Percentiles rank a stretch among this genome's conserved stretches.
Conservation (phyloP, 37 sponge, comb jelly and placozoan genomes). For the Crambe crambe region DNA sequence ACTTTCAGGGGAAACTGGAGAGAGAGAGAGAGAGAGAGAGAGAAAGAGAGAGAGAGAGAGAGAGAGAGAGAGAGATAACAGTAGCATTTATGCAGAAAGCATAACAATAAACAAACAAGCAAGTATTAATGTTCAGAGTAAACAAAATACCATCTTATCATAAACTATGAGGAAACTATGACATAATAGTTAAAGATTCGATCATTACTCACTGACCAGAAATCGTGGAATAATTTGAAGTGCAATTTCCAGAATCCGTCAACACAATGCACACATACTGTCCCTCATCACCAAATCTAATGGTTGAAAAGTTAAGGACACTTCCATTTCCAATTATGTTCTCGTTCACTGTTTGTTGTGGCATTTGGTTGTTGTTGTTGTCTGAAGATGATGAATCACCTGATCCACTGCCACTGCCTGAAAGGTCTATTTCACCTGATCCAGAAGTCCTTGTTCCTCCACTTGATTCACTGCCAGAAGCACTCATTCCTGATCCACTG, state of each 20-base stretch:
- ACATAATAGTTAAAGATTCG: too few relatives aligned
- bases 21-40: too few relatives aligned
- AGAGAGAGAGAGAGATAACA: too few relatives aligned
- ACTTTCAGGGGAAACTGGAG: not conserved
- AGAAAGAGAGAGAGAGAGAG: too few relatives aligned
- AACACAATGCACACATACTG: conserved; percentile 18
- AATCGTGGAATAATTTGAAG: not conserved
- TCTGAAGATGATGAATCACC: too few relatives aligned
- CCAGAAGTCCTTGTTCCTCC: too few relatives aligned
- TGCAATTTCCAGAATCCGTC: not conserved
- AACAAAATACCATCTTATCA: too few relatives aligned
- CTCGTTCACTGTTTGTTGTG: not conserved
- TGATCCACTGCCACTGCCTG: not conserved
- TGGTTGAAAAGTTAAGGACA: not conserved
- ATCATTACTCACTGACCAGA: conserved; percentile 23
- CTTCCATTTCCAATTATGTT: not conserved
- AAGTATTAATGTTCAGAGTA: not conserved
- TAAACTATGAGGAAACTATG: too few relatives aligned
- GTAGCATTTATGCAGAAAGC: too few relatives aligned
- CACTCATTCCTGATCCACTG: too few relatives aligned
- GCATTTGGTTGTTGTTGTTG: not conserved
- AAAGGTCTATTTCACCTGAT: too few relatives aligned
- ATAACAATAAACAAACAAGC: conserved; percentile 26
- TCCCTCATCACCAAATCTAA: not conserved
- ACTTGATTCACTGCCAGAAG: too few relatives aligned